These are phyloP conservation scores for Brachionus angularis DNA, from an alignment of 1,140 invertebrate species.

Conservation along the genomic window DNA sequence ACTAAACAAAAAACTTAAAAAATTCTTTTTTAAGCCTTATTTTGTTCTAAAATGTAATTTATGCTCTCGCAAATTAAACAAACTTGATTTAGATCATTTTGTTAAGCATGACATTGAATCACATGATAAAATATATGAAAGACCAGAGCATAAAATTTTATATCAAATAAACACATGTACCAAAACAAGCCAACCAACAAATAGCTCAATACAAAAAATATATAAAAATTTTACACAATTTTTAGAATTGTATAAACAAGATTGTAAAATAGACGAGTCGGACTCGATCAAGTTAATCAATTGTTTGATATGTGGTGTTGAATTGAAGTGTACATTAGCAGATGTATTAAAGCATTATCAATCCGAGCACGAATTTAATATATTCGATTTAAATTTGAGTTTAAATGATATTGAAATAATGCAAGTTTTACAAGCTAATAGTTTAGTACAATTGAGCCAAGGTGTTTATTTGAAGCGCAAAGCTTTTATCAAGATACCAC, in stretches of 20 bases:
- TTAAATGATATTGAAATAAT: constrained; percentile 18
- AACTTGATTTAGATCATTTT: background rate
- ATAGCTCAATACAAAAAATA: constrained; percentile 13
- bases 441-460: background rate
- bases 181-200: constrained; percentile 18
- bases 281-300: background rate
- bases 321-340: background rate
- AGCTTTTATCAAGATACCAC: constrained; percentile 20
- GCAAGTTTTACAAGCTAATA: background rate
- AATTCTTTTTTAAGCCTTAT: constrained; percentile 32
- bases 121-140: background rate
- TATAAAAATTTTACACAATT: background rate
- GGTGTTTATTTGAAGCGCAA: background rate
- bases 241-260: background rate
- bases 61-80: constrained; percentile 18
- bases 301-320: constrained; percentile 36
- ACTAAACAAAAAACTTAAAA: background rate
- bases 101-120: constrained; percentile 1
- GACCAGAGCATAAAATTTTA: background rate
- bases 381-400: background rate
- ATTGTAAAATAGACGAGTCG: background rate
- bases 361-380: constrained; percentile 19
- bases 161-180: constrained; percentile 23
- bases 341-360: constrained; percentile 31
- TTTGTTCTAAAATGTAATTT: constrained; percentile 11